A percentile compares a stretch with the other conserved stretches of the same genome.
phyloP scores from a whole-genome alignment of 2,113 vertebrate genomes.

The Gadus macrocephalus region DNA sequence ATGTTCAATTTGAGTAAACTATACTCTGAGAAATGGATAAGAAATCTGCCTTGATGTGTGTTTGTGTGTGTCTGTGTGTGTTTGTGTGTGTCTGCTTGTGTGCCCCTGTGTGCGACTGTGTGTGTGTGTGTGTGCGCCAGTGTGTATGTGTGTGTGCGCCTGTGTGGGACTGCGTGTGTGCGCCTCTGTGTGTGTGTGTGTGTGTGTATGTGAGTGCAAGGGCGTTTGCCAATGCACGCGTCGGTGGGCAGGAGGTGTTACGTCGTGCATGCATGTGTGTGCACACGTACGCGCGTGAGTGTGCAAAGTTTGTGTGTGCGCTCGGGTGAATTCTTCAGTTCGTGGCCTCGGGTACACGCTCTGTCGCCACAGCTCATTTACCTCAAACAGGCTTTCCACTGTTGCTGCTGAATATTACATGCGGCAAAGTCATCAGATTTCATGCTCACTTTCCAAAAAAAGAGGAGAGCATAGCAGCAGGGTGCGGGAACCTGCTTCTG shows the following conservation, averaged over 20 bases:
- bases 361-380: neutral
- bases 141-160: too few relatives aligned
- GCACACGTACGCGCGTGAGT: neutral
- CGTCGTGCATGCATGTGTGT: neutral
- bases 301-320: neutral
- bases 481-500: neutral
- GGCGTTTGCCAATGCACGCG: too few relatives aligned
- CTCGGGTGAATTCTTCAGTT: neutral
- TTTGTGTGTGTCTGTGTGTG: too few relatives aligned
- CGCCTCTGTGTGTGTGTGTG: neutral
- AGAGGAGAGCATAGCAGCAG: neutral
- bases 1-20: too few relatives aligned
- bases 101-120: neutral
- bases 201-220: neutral
- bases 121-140: too few relatives aligned
- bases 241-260: too few relatives aligned
- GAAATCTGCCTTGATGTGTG: too few relatives aligned
- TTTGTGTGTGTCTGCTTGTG: too few relatives aligned
- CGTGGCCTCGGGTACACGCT: neutral
- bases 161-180: neutral
- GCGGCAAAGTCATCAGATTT: constrained; percentile 18
- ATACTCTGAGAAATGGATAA: too few relatives aligned
- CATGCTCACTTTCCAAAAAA: constrained; percentile 12
- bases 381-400: neutral
- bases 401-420: constrained; percentile 12